phyloP scores from a whole-genome alignment of 2,113 vertebrate species.

The Petrocephalus zakoni region DNA sequence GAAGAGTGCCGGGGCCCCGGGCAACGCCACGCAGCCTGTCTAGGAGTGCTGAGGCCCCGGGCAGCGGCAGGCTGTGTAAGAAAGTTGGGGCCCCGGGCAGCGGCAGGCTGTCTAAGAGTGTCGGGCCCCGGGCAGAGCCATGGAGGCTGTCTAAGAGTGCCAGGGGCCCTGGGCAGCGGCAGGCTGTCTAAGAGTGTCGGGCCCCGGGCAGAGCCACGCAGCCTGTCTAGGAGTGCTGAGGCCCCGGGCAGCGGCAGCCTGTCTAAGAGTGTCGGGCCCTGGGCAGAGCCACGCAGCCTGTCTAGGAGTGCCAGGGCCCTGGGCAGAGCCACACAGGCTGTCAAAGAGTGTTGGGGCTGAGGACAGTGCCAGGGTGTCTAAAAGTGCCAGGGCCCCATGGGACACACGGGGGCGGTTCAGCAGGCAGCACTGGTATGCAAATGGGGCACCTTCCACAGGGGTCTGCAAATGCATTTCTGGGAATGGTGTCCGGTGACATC shows the following conservation, averaged over 20 bases:
- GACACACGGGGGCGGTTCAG: background rate
- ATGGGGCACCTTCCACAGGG: background rate
- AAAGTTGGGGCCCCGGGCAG: no score
- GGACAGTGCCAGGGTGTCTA: background rate
- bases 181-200: background rate
- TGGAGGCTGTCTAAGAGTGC: no score
- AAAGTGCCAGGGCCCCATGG: background rate
- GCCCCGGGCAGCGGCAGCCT: no score
- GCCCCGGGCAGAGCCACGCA: no score
- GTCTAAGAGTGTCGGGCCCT: background rate
- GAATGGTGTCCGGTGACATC: background rate
- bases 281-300: no score
- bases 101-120: background rate
- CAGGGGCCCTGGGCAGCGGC: no score
- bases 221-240: no score
- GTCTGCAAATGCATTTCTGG: background rate
- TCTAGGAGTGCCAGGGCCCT: no score
- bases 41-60: no score
- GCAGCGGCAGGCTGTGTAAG: background rate
- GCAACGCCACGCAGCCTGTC: no score
- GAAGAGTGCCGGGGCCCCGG: background rate
- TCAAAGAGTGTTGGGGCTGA: background rate
- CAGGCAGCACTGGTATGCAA: no score
- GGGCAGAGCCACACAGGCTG: no score
- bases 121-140: background rate